Evolutionary conservation across 2,113 vertebrate species (phyloP), one percentile per base, ranked within the genome.

Genomic region (Rissa tridactyla): DNA sequence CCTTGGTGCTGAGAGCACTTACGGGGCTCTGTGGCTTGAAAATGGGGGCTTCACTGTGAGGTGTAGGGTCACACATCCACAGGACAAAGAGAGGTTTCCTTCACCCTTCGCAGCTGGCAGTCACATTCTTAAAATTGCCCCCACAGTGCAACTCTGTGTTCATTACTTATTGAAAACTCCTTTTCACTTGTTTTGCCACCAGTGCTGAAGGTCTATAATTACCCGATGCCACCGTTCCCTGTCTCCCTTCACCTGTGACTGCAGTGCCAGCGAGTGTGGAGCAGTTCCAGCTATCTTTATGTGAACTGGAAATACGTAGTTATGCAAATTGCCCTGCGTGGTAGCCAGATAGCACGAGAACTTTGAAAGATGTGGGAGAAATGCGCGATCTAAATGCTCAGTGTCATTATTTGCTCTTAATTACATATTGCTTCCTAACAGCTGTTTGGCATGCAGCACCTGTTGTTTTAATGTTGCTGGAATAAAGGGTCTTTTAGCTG

Each of bases 401-500:
- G 65, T 69, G 82, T 55, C 68, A 68, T 84, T 84, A 90, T 78
- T 90, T 90, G 86, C 54, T 82, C 70, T 85, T 94, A 78, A 88
- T 85, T 84, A 70, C 19, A 10, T 51, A 51, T 61, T 85, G 49
- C 86, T 78, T 78, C 77, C 69, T 44, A 81, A 29, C 75, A 85
- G 57, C 69, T 90, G 75, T 69, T 90, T 82, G 86, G 65, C 75
- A 60, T 18, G 40, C 55, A 79, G 52, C 61, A 79, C 55, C 34
- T 85, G 55, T 92, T 87, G 58, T 88, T 88, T 54, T 68, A 73
- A 64, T 8, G 4, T 22, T 78, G 17, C n/a, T 70, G 55, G 65
- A 92, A 90, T 70, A 82, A 85, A 85, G 54, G 30, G n/a, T 70
- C 40, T 25, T 75, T 42, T 23, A 78, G 82, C 51, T 34, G 15